Percentiles rank a stretch among this genome's conserved stretches.
Conservation (phyloP, 1,140 invertebrate species). For the Pinna nobilis region DNA sequence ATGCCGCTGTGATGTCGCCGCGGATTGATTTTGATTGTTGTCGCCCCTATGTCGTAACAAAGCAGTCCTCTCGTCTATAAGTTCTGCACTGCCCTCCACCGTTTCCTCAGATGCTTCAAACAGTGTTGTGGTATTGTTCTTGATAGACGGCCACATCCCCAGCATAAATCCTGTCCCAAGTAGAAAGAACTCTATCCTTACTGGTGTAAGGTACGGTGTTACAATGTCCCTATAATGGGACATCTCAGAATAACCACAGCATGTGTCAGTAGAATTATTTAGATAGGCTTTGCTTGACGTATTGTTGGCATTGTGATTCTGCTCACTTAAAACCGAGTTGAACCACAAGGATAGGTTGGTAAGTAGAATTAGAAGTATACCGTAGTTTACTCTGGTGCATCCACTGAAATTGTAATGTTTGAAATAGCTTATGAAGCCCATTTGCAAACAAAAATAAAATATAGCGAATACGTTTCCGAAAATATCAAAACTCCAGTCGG, state of each 20-base stretch:
- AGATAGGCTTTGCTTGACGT: too few species aligned
- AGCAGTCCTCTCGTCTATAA: not conserved
- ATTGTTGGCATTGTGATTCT: not conserved
- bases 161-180: constrained; percentile 8
- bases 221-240: not conserved
- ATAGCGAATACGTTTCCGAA: not conserved
- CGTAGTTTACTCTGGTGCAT: constrained; percentile 8
- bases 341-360: constrained; percentile 11
- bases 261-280: not conserved
- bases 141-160: constrained; percentile 16
- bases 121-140: not conserved
- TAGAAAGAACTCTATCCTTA: constrained; percentile 4
- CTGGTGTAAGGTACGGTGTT: not conserved
- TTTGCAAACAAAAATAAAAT: not conserved
- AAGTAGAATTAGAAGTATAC: constrained; percentile 12
- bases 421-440: constrained; percentile 16
- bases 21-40: not conserved
- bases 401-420: constrained; percentile 2
- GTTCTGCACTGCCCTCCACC: not conserved
- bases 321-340: constrained; percentile 3
- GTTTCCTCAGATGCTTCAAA: not conserved
- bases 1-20: not conserved
- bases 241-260: not conserved
- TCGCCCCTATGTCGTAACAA: not conserved
- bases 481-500: not conserved